These are phyloP conservation scores for Helostoma temminkii DNA, from an alignment of 2,797 vertebrate species.

Conservation along the genomic window DNA sequence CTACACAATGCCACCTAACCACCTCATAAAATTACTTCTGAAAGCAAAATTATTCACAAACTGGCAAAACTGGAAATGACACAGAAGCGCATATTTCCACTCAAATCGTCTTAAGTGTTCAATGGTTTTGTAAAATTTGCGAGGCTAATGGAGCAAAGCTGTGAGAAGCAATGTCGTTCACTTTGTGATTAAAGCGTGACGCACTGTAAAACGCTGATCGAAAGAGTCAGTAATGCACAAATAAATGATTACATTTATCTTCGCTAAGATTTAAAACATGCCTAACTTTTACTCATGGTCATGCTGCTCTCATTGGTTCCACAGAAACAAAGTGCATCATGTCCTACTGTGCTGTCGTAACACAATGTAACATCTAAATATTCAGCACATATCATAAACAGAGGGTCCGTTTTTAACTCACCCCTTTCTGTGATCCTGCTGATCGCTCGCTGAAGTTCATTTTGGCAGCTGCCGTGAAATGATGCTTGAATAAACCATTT, in stretches of 20 bases:
- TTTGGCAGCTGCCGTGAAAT: slow-evolving; percentile 25
- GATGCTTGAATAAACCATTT: slow-evolving; percentile 18
- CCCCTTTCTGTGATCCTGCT: slow-evolving; percentile 50
- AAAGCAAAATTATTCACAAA: background rate
- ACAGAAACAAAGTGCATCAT: no score
- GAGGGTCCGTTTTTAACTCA: slow-evolving; percentile 30
- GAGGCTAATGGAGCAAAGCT: no score
- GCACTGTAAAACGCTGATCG: no score
- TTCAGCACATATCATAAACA: background rate
- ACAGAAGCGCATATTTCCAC: background rate
- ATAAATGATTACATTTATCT: no score
- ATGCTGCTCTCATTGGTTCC: background rate
- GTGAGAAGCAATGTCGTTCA: no score
- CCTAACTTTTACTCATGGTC: background rate
- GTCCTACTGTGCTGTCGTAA: background rate
- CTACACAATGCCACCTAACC: no score
- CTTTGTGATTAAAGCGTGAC: background rate
- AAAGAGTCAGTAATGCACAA: no score
- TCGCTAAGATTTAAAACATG: background rate
- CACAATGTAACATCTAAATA: background rate
- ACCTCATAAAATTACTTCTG: no score
- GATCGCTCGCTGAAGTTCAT: slow-evolving; percentile 53
- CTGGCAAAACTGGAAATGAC: background rate
- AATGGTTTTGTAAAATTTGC: background rate
- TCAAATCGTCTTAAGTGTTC: background rate